Percentiles rank a stretch among this genome's conserved stretches.
These are phyloP conservation scores for Spilogale gracilis DNA, from an alignment of 2,113 vertebrate genomes.

Conservation along the genomic window DNA sequence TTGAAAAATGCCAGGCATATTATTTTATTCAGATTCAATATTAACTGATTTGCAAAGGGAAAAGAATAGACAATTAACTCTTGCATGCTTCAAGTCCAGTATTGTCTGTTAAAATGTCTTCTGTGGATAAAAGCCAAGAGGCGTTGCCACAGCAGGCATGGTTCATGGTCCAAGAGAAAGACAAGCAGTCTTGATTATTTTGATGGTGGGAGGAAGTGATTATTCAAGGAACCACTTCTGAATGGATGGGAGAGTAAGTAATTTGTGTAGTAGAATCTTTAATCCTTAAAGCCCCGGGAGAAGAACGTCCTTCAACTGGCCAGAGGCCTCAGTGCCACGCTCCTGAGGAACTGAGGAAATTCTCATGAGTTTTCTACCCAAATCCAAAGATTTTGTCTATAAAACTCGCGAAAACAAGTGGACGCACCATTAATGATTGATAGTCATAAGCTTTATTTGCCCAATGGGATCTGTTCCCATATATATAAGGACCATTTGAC, in stretches of 20 bases:
- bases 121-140: neutral
- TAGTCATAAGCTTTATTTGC: neutral
- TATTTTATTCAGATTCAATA: neutral
- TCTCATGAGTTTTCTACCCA: no score
- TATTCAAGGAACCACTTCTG: neutral
- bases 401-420: no score
- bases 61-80: accelerated
- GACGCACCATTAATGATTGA: no score
- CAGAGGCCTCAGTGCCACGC: no score
- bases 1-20: neutral
- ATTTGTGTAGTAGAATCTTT: neutral
- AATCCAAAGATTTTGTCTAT: no score
- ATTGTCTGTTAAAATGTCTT: neutral
- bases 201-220: neutral
- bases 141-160: accelerated
- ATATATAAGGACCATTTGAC: constrained; percentile 24
- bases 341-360: no score
- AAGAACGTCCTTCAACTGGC: no score
- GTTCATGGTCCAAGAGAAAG: neutral
- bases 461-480: constrained; percentile 48
- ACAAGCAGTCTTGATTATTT: neutral
- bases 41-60: neutral
- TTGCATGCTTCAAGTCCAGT: neutral
- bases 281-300: no score
- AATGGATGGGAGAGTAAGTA: neutral